phyloP scores from a whole-genome alignment of 2,888 invertebrate genomes.

The Stramonita haemastoma region DNA sequence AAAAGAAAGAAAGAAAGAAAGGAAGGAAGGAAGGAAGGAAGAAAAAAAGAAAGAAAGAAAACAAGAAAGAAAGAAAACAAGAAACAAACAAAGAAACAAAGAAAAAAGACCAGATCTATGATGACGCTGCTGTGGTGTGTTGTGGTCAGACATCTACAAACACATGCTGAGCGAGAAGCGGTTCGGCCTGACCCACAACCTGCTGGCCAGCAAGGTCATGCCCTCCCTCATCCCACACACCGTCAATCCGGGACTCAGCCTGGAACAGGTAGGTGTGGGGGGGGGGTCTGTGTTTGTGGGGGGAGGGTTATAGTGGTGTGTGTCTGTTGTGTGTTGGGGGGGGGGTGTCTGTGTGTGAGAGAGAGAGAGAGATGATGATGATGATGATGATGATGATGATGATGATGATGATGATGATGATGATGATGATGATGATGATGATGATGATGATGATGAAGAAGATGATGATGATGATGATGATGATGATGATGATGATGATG shows the following conservation, averaged over 20 bases:
- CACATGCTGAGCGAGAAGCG: slow-evolving; percentile 92
- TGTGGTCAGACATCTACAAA: slow-evolving; percentile 88
- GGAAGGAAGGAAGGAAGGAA: background rate
- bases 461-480: background rate
- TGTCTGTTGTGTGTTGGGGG: background rate
- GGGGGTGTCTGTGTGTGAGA: background rate
- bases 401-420: too few relatives aligned
- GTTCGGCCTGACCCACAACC: slow-evolving; percentile 91
- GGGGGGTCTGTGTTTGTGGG: background rate
- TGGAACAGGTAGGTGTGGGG: slow-evolving; percentile 84
- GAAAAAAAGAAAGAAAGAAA: too few relatives aligned
- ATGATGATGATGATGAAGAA: too few relatives aligned
- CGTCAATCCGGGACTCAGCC: slow-evolving; percentile 89
- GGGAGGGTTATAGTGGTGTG: background rate
- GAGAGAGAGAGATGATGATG: too few relatives aligned
- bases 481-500: background rate
- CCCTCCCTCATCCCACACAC: slow-evolving; percentile 94
- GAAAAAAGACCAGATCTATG: too few relatives aligned
- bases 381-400: too few relatives aligned
- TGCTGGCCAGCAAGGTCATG: slow-evolving; percentile 96
- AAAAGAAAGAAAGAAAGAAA: background rate
- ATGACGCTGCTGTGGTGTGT: too few relatives aligned
- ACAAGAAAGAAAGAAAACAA: too few relatives aligned
- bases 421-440: too few relatives aligned
- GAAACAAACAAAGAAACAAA: too few relatives aligned